These are phyloP conservation scores for Heliconius nattereri DNA, from an alignment of 1,140 invertebrate species.

Conservation along the genomic window DNA sequence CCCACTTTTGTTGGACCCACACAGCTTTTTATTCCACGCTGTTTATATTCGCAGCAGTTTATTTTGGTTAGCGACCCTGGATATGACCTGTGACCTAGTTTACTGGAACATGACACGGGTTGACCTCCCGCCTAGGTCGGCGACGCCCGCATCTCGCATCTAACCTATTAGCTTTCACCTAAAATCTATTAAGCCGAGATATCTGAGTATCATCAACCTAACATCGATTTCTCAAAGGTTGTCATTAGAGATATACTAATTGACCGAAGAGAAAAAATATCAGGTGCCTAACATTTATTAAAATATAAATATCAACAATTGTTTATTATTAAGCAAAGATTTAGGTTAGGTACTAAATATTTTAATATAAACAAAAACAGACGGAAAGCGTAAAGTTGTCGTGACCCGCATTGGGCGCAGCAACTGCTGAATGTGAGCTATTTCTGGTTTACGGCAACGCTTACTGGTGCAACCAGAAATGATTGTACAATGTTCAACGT, in stretches of 20 bases:
- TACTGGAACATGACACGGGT: conserved; percentile 53
- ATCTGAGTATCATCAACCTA: conserved; percentile 37
- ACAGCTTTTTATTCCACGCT: neutral
- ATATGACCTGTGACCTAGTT: conserved; percentile 65
- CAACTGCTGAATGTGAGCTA: conserved; percentile 26
- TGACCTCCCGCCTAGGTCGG: conserved; percentile 65
- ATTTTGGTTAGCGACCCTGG: conserved; percentile 44
- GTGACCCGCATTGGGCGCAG: conserved; percentile 20
- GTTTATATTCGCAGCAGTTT: conserved; percentile 23
- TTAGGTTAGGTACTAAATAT: neutral
- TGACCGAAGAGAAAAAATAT: neutral
- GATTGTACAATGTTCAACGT: conserved; percentile 28
- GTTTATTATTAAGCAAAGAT: neutral
- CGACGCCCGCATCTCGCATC: conserved; percentile 47
- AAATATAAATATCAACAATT: neutral
- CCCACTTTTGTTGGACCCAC: neutral
- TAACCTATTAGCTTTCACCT: conserved; percentile 44
- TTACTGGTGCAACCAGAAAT: conserved; percentile 32
- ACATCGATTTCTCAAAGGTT: neutral
- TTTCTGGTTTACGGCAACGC: conserved; percentile 41
- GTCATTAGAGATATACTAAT: neutral
- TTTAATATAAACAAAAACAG: neutral
- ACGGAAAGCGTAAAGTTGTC: neutral
- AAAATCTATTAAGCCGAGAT: conserved; percentile 45
- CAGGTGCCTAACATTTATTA: neutral